Base-by-base conservation (phyloP, 2,888 invertebrate species). In the Girardia tigrina region DNA sequence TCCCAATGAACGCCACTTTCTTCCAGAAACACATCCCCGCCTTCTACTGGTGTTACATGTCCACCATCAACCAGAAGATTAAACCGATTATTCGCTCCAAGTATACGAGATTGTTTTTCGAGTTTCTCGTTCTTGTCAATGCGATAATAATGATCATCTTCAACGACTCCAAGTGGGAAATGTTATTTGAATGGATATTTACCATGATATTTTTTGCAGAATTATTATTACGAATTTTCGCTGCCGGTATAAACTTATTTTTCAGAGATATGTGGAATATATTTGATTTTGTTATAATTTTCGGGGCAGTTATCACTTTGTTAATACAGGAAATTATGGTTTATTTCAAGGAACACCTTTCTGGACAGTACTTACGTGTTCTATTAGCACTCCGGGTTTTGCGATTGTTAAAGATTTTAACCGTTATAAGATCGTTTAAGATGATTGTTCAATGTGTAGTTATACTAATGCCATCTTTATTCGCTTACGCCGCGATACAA, bases 41-140 rank as follows among this genome's bases (percentile, higher is more conserved):
- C n/a, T 56, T 56, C 4, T 56, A 56, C 23, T 56, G 56, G 56
- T 56, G 56, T n/a, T 56, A 56, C n/a, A 56, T 56, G 56, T 56
- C 56, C 2, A 56, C 8, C 4, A 12, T 56, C 2, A 56, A 56
- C n/a, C 56, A 56, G 23, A 56, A 8, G 56, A 8, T 56, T 2
- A 56, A 56, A 56, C 56, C 56, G 4, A 56, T 56, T 56, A 56
- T 56, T n/a, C 56, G 56, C n/a, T 56, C 56, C 4, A 56, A 56
- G 4, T 4, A 8, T n/a, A 56, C 56, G 4, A 4, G 56, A n/a
- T 56, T 56, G n/a, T 56, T 56, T n/a, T 56, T 56, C 23, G 56
- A 56, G 23, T 4, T 4, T n/a, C 4, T 56, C n/a, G 56, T 56
- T 56, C 23, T 56, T 20, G 2, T 56, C 2, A 56, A 56, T 56